phyloP scores from a whole-genome alignment of 2,797 vertebrate species.

The Mycteria americana region DNA sequence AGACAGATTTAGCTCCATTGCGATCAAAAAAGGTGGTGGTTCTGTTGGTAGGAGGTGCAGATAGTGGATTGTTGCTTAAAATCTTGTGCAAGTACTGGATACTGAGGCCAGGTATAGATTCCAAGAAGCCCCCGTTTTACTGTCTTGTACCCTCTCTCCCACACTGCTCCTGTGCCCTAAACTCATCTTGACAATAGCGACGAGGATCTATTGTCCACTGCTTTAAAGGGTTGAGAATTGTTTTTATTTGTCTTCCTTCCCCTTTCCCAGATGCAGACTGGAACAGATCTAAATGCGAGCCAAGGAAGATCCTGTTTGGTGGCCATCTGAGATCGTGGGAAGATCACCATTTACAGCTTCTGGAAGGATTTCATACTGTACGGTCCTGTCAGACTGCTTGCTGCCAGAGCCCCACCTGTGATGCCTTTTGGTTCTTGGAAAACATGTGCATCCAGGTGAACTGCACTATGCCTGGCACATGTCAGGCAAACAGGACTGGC shows the following conservation, averaged over 20 bases:
- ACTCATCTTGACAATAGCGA: background rate
- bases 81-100: background rate
- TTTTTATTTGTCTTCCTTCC: slow-evolving; percentile 35
- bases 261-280: slow-evolving; percentile 71
- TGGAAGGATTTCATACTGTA: slow-evolving; percentile 69
- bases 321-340: slow-evolving; percentile 60
- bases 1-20: background rate
- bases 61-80: background rate
- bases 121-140: background rate
- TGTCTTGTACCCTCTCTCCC: background rate
- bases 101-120: background rate
- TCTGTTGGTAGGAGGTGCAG: background rate
- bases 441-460: slow-evolving; percentile 86
- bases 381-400: slow-evolving; percentile 78
- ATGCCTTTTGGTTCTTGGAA: slow-evolving; percentile 88
- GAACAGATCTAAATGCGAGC: slow-evolving; percentile 60
- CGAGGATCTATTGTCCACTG: background rate
- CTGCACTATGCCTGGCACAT: slow-evolving; percentile 76
- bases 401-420: slow-evolving; percentile 84
- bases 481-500: slow-evolving; percentile 68
- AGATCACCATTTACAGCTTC: slow-evolving; percentile 63
- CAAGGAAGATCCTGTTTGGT: slow-evolving; percentile 57
- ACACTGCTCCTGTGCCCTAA: background rate
- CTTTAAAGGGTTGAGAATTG: slow-evolving; percentile 35
- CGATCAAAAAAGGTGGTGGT: background rate